Conservation (phyloP, 2,113 vertebrate species). For the Ctenodactylus gundi region DNA sequence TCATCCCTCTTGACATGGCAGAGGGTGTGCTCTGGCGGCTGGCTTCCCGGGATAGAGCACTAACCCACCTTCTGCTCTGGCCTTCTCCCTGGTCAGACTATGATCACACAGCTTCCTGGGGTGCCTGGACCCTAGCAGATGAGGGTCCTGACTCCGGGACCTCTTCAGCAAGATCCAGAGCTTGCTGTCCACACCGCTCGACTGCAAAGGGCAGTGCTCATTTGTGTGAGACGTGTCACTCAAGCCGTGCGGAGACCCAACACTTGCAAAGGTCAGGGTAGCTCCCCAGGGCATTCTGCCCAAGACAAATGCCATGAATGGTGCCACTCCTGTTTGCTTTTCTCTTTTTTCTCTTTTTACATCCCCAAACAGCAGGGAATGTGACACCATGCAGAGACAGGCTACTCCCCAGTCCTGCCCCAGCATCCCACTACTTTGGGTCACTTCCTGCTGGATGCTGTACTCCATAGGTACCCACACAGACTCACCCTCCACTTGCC, state of each 20-base stretch:
- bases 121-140: not conserved
- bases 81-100: not conserved
- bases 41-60: no score
- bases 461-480: rapidly evolving
- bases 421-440: not conserved
- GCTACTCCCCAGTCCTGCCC: not conserved
- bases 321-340: no score
- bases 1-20: no score
- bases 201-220: not conserved
- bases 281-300: not conserved
- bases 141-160: not conserved
- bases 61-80: not conserved
- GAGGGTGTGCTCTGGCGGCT: no score
- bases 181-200: not conserved
- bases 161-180: not conserved
- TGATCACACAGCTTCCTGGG: not conserved
- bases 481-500: not conserved
- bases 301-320: not conserved
- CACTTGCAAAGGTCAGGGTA: not conserved
- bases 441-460: not conserved
- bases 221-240: not conserved
- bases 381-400: rapidly evolving
- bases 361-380: not conserved
- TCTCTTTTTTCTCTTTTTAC: no score
- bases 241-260: not conserved